Evolutionary conservation across 2,113 vertebrate species (phyloP).

Genomic region (Myiopsitta monachus): DNA sequence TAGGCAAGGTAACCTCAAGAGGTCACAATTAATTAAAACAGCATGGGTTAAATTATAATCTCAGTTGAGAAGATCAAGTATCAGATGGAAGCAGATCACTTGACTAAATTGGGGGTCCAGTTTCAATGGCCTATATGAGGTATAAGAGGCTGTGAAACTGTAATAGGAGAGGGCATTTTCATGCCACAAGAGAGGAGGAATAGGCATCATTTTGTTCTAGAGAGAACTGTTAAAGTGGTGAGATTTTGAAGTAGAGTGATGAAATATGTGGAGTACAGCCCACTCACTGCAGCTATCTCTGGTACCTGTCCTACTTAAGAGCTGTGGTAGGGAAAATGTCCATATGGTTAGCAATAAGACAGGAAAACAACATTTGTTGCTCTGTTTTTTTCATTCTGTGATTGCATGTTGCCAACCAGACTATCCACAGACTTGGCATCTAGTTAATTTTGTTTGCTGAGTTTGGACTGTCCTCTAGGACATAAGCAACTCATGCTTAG

Average conservation of each 20-base stretch:
- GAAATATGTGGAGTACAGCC: constrained; percentile 55
- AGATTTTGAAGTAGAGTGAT: constrained; percentile 34
- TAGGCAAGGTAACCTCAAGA: neutral
- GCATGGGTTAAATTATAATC: neutral
- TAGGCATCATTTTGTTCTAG: neutral
- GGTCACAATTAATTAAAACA: constrained; percentile 11
- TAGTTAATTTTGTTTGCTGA: neutral
- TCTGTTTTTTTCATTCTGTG: neutral
- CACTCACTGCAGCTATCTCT: constrained; percentile 60
- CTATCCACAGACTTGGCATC: neutral
- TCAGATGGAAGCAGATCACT: neutral
- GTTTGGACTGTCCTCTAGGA: neutral
- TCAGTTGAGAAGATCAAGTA: neutral
- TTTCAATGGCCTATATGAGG: neutral
- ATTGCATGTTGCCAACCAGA: neutral
- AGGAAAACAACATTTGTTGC: constrained; percentile 58
- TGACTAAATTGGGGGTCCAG: neutral
- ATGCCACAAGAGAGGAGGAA: neutral
- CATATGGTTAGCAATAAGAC: constrained; percentile 55
- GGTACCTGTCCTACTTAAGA: constrained; percentile 66
- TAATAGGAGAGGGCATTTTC: neutral
- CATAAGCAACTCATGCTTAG: neutral
- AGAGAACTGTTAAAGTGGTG: constrained; percentile 12
- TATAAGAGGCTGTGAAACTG: neutral
- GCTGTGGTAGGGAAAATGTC: constrained; percentile 45